phyloP scores from a whole-genome alignment of 2,888 invertebrate species.

The Dasypolia templi region DNA sequence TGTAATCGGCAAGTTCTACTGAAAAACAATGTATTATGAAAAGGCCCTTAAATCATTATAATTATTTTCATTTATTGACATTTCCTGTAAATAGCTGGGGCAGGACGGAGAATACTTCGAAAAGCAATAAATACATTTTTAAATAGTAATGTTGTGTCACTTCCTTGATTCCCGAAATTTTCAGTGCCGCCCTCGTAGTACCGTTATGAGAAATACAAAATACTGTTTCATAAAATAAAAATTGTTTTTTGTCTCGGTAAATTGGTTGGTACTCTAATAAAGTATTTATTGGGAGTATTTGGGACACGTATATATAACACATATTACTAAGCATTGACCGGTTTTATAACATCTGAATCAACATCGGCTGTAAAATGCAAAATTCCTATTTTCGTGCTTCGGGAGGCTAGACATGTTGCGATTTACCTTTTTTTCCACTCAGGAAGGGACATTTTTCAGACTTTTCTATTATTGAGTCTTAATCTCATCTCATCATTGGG shows the following conservation, averaged over 20 bases:
- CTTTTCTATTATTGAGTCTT: background rate
- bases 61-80: too few species aligned
- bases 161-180: too few species aligned
- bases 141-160: too few species aligned
- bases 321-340: background rate
- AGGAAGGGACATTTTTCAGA: background rate
- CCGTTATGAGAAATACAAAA: conserved; percentile 6
- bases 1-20: too few species aligned
- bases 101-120: too few species aligned
- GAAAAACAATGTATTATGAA: too few species aligned
- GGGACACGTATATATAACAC: background rate
- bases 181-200: too few species aligned
- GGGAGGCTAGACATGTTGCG: background rate
- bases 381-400: background rate
- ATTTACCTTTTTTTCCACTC: background rate
- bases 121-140: too few species aligned
- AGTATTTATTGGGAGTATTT: background rate
- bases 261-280: background rate
- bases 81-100: too few species aligned
- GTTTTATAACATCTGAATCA: background rate
- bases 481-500: too few species aligned
- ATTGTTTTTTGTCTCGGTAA: background rate
- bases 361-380: background rate
- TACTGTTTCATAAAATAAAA: background rate
- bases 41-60: too few species aligned